Conservation (phyloP, 1,140 invertebrate genomes). For the Ceratoteleas bidentatus region DNA sequence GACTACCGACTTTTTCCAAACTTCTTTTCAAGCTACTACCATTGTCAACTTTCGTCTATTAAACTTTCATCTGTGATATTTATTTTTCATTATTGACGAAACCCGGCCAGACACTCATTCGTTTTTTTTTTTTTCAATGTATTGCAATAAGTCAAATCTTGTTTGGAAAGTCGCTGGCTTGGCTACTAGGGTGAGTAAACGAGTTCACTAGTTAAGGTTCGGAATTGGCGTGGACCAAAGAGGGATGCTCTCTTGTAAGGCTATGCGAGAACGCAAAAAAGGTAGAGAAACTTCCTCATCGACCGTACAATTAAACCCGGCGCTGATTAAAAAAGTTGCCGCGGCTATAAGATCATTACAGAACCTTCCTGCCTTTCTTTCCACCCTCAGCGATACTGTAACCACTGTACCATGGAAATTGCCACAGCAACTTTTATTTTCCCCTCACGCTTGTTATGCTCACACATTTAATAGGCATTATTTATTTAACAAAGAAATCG, state of each 20-base stretch:
- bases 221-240: constrained; percentile 68
- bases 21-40: too few species aligned
- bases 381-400: constrained; percentile 62
- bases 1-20: too few species aligned
- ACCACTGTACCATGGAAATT: constrained; percentile 62
- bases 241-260: constrained; percentile 65
- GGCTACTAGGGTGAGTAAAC: constrained; percentile 72
- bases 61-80: constrained; percentile 41
- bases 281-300: constrained; percentile 77
- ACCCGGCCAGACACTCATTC: constrained; percentile 32
- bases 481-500: constrained; percentile 1
- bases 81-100: constrained; percentile 56
- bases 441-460: constrained; percentile 15
- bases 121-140: constrained; percentile 73
- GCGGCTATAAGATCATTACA: constrained; percentile 80
- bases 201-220: constrained; percentile 66
- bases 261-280: constrained; percentile 61
- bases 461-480: constrained; percentile 4
- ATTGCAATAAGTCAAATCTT: constrained; percentile 80
- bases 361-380: constrained; percentile 69
- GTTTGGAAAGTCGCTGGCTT: constrained; percentile 76
- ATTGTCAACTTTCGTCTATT: constrained; percentile 21
- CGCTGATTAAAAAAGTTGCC: constrained; percentile 81
- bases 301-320: constrained; percentile 80
- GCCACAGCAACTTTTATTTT: constrained; percentile 42